phyloP scores from a whole-genome alignment of 1,140 invertebrate species.

The Aphis gossypii region DNA sequence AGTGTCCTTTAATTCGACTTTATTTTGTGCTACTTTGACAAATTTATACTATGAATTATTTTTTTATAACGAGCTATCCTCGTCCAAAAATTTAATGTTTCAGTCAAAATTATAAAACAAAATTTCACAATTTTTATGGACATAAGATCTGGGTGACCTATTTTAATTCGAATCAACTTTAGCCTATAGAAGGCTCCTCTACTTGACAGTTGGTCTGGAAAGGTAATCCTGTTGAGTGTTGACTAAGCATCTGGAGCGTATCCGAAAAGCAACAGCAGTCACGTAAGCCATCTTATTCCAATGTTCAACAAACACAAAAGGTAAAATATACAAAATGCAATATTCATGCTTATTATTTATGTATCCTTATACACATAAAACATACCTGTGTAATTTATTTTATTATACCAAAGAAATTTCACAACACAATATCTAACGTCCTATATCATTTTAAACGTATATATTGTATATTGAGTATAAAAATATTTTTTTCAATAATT shows the following conservation, averaged over 20 bases:
- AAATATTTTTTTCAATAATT: neutral
- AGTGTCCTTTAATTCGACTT: neutral
- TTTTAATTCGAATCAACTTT: neutral
- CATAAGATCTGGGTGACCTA: neutral
- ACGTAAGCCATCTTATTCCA: neutral
- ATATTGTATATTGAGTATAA: neutral
- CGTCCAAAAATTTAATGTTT: no score
- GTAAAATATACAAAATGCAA: neutral
- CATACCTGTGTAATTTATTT: neutral
- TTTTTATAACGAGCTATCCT: rapidly evolving
- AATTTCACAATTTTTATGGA: neutral
- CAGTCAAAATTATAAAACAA: no score
- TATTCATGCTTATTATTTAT: neutral
- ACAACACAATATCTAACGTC: neutral
- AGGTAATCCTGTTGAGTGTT: neutral
- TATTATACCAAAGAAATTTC: neutral
- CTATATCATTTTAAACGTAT: neutral
- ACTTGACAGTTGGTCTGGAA: neutral
- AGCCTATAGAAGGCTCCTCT: no score
- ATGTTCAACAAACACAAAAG: conserved; percentile 2
- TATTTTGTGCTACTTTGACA: no score
- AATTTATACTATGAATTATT: no score
- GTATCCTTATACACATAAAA: neutral
- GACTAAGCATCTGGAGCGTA: neutral
- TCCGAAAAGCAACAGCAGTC: neutral